Base-by-base conservation (phyloP, 2,888 invertebrate genomes). In the Capitulum mitella region DNA sequence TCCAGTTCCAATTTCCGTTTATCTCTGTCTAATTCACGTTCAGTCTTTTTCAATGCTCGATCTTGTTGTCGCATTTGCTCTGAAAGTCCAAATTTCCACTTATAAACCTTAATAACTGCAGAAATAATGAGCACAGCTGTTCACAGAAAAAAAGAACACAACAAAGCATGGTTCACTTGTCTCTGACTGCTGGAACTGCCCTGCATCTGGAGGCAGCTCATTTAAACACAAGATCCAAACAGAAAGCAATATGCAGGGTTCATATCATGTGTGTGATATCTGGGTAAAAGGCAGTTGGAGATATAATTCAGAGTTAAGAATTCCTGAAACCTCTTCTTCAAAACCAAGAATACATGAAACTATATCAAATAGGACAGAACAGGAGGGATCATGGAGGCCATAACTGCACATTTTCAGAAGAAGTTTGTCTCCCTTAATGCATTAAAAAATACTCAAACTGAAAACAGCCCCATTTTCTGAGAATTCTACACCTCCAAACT, bases 11-110 rank as follows among this genome's bases (percentile, higher is more conserved):
- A 86, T 81, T 92, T 90, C 78, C 89, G 87, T 82, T 93, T 90
- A 84, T 96, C 96, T 81, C 94, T 88, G 81, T 94, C 94, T 82
- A 97, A 88, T 83, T 95, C 95, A 82, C 97, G 88, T 16, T 91
- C 90, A 22, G 93, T 93, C 87, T 92, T 93, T 16, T 92, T 89
- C 37, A 97, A 86, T 77, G 91, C 90, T 80, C 91, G 89, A 84
- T 97, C 95, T 88, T 93, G 94, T 84, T 92, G 89, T 78, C 92
- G 88, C 86, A 95, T 91, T 86, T 93, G 92, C 85, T 96, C 97
- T 94, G 84, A 64, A 88, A 86, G 6, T n/a, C 8, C 1, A 1
- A 58, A 58, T 12, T n/a, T 14, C 16, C 3, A 29, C 10, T 12
- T 29, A 58, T n/a, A n/a, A 1, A 16, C 5, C 64, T 19, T 64